Evolutionary conservation across 2,888 invertebrate genomes (phyloP).

Genomic region (Urechis unicinctus): DNA sequence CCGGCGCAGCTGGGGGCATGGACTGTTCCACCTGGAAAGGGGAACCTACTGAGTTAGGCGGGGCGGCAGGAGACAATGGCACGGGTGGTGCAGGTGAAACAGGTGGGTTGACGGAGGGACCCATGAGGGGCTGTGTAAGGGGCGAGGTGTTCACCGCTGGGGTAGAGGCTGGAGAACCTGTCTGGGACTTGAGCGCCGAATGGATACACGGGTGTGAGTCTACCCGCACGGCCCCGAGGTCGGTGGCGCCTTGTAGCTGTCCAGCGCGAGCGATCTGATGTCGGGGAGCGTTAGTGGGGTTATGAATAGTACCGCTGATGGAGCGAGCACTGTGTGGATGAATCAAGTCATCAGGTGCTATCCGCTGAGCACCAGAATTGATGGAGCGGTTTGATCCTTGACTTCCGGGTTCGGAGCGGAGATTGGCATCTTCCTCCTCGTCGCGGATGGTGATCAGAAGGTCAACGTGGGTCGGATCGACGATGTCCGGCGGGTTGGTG

Average conservation of each 20-base stretch:
- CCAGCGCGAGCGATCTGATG: too few species aligned
- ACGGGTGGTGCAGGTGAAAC: not conserved
- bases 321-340: too few species aligned
- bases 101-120: not conserved
- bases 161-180: too few species aligned
- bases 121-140: too few species aligned
- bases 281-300: too few species aligned
- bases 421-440: conserved; percentile 11
- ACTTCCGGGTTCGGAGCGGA: conserved; percentile 12
- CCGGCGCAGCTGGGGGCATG: not conserved
- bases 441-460: conserved; percentile 22
- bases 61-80: not conserved
- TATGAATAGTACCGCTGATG: too few species aligned
- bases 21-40: not conserved
- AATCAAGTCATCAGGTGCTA: conserved; percentile 9
- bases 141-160: too few species aligned
- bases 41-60: not conserved
- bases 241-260: not conserved
- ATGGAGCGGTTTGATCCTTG: conserved; percentile 10
- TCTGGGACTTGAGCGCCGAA: too few species aligned
- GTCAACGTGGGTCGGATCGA: conserved; percentile 21
- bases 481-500: not conserved
- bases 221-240: not conserved
- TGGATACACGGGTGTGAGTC: too few species aligned
- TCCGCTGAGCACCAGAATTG: conserved; percentile 3